Conservation (phyloP, 2,888 invertebrate species). For the Hirtodrosophila histrioides region DNA sequence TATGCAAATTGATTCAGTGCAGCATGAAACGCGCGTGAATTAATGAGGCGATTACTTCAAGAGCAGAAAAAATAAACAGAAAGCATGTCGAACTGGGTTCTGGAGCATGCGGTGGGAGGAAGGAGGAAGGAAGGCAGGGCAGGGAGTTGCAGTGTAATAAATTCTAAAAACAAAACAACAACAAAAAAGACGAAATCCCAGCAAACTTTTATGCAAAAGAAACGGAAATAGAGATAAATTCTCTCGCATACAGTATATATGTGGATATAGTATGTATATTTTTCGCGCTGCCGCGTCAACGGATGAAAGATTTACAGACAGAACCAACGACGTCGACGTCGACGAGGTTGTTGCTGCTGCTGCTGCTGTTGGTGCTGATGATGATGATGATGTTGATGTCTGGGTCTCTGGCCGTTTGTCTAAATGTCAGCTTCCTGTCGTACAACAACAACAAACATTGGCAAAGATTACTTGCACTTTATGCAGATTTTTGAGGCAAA, state of each 20-base stretch:
- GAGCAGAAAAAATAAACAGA: constrained; percentile 37
- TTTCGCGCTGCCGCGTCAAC: constrained; percentile 54
- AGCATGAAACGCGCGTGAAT: constrained; percentile 78
- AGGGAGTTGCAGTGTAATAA: constrained; percentile 44
- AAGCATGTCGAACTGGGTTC: constrained; percentile 8
- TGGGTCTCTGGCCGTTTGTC: constrained; percentile 68
- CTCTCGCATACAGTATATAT: constrained; percentile 26
- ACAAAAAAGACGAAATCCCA: constrained; percentile 30
- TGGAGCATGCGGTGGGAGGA: constrained; percentile 4
- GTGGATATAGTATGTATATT: constrained; percentile 15
- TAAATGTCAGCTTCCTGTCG: constrained; percentile 74
- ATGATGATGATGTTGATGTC: constrained; percentile 44
- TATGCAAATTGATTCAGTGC: constrained; percentile 79
- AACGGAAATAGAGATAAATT: constrained; percentile 81
- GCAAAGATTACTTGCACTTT: constrained; percentile 74
- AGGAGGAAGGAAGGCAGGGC: no score
- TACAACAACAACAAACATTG: constrained; percentile 13
- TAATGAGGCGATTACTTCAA: constrained; percentile 80
- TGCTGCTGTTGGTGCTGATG: constrained; percentile 9
- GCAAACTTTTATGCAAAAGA: constrained; percentile 70
- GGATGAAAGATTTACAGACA: constrained; percentile 77
- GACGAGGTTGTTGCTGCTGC: constrained; percentile 14
- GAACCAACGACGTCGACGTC: constrained; percentile 16
- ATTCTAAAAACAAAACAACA: constrained; percentile 62
- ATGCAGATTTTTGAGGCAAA: constrained; percentile 55